Percentiles rank a stretch among this genome's conserved stretches.
Conservation (phyloP, 2,113 vertebrate species). For the Menidia beryllina region DNA sequence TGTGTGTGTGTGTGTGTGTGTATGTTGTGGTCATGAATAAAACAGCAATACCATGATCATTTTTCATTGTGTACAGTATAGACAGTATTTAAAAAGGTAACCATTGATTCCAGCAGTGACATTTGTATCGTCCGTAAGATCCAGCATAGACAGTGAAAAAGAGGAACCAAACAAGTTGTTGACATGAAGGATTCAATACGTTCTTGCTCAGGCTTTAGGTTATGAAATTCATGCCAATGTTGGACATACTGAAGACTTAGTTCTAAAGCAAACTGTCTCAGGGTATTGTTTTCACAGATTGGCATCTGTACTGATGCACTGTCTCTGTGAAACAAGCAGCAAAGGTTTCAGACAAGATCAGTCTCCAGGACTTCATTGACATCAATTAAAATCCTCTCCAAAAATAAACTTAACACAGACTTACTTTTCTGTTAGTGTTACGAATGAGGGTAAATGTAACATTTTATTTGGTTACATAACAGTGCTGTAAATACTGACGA, state of each 20-base stretch:
- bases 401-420: neutral
- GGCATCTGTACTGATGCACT: neutral
- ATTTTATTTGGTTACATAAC: conserved; percentile 52
- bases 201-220: neutral
- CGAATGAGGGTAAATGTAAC: conserved; percentile 41
- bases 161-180: neutral
- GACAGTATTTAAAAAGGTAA: conserved; percentile 28
- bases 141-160: conserved; percentile 11
- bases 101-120: conserved; percentile 5
- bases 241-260: neutral
- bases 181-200: neutral
- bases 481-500: conserved; percentile 22
- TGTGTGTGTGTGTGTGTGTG: conserved; percentile 1
- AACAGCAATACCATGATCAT: conserved; percentile 26
- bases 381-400: conserved; percentile 1
- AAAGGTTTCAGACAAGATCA: neutral
- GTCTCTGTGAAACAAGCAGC: conserved; percentile 29
- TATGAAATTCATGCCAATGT: neutral
- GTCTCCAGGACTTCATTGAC: no score
- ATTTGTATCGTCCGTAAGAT: conserved; percentile 27
- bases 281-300: neutral
- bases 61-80: conserved; percentile 50
- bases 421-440: conserved; percentile 14
- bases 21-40: conserved; percentile 61
- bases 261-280: neutral